A percentile compares a stretch with the other conserved stretches of the same genome.
These are phyloP conservation scores for Ailuropoda melanoleuca DNA, from an alignment of 2,113 vertebrate species.

Conservation along the genomic window DNA sequence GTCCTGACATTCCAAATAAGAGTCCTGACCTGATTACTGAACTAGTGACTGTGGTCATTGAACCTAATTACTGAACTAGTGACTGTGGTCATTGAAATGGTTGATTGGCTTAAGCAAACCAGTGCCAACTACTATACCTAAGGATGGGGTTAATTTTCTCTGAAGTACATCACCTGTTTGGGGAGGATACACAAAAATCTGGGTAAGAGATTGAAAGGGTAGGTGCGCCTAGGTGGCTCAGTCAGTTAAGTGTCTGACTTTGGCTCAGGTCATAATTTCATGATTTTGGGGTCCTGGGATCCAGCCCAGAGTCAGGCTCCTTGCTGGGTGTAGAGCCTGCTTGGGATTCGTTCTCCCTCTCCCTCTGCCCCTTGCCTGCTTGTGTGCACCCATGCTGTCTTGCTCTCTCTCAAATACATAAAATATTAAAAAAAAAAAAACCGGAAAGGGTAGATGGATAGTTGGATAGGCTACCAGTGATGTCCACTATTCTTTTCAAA, in stretches of 20 bases:
- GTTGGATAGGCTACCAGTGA: neutral
- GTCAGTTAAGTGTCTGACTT: neutral
- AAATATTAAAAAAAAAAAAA: neutral
- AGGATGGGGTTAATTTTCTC: neutral
- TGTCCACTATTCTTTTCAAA: neutral
- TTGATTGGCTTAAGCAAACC: neutral
- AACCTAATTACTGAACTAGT: too few relatives aligned
- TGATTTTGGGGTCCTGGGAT: neutral
- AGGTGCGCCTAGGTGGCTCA: neutral
- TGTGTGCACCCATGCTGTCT: neutral
- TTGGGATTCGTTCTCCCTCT: neutral
- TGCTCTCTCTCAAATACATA: neutral
- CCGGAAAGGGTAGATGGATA: neutral
- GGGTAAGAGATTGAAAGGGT: neutral
- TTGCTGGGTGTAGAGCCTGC: neutral
- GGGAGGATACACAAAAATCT: neutral
- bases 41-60: neutral
- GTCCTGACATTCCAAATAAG: neutral
- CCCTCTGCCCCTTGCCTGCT: neutral
- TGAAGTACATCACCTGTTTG: neutral
- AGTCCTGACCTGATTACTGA: neutral
- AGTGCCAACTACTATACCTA: neutral
- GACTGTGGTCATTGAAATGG: neutral
- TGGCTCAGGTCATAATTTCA: neutral
- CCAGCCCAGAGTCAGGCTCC: neutral